These are phyloP conservation scores for Dione juno DNA, from an alignment of 2,888 invertebrate species.

Conservation along the genomic window DNA sequence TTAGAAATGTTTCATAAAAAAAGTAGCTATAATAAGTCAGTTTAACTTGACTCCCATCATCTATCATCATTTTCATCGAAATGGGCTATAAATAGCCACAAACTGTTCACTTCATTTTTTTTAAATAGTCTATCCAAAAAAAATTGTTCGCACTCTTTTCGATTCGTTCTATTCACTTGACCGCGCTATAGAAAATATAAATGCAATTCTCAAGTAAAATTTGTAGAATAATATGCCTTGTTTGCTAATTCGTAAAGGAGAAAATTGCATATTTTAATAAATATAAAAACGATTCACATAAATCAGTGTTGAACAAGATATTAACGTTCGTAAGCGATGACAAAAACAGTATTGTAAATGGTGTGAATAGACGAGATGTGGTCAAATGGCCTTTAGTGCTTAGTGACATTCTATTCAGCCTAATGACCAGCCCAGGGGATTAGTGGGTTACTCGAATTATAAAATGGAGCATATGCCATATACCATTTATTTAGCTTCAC, in stretches of 20 bases:
- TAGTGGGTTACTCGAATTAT: slow-evolving; percentile 51
- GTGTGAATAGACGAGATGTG: slow-evolving; percentile 65
- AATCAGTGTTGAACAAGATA: slow-evolving; percentile 78
- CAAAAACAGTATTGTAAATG: slow-evolving; percentile 69
- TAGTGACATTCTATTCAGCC: slow-evolving; percentile 56
- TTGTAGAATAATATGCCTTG: slow-evolving; percentile 19
- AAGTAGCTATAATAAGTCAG: neutral
- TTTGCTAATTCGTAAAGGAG: neutral
- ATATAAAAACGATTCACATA: slow-evolving; percentile 54
- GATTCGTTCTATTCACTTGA: slow-evolving; percentile 44
- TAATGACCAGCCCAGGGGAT: slow-evolving; percentile 51
- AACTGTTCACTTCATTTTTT: slow-evolving; percentile 60
- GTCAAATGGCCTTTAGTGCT: slow-evolving; percentile 61
- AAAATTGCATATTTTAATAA: neutral
- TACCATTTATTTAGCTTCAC: too few relatives aligned
- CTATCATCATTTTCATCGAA: slow-evolving; percentile 69
- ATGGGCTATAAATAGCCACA: slow-evolving; percentile 79
- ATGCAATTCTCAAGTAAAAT: slow-evolving; percentile 19
- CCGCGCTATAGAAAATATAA: slow-evolving; percentile 26
- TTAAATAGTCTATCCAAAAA: slow-evolving; percentile 65
- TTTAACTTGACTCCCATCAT: slow-evolving; percentile 50
- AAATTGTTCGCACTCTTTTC: slow-evolving; percentile 69
- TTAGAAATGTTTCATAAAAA: neutral
- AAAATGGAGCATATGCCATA: slow-evolving; percentile 11
- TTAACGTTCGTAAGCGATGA: slow-evolving; percentile 63